phyloP scores from a whole-genome alignment of 2,113 vertebrate genomes.

The Nyctereutes procyonoides region DNA sequence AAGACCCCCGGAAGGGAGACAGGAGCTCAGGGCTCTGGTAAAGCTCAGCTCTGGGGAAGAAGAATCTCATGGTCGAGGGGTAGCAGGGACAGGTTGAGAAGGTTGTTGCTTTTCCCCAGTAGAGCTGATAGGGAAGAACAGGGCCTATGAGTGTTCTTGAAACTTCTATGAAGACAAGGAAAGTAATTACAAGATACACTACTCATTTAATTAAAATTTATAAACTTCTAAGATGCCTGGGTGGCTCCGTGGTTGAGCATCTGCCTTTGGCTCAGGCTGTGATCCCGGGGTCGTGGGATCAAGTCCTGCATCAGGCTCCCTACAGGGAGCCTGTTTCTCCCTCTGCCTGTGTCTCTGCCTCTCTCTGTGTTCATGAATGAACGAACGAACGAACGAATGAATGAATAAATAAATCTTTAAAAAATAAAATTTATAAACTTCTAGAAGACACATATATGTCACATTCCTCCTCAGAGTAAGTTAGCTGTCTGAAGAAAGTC shows the following conservation, averaged over 20 bases:
- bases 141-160: neutral
- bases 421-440: neutral
- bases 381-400: too few species aligned
- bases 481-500: neutral
- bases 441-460: neutral
- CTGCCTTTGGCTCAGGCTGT: too few species aligned
- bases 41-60: neutral
- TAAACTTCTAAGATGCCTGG: neutral
- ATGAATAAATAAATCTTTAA: too few species aligned
- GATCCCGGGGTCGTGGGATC: too few species aligned
- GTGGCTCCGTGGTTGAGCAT: too few species aligned
- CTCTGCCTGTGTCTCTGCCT: too few species aligned
- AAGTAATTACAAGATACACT: neutral
- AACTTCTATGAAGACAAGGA: neutral
- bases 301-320: too few species aligned
- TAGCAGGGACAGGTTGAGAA: neutral
- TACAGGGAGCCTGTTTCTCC: too few species aligned
- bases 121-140: neutral
- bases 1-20: neutral
- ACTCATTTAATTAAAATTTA: neutral
- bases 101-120: accelerated
- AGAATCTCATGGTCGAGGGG: neutral
- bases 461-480: neutral
- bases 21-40: neutral
- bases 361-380: too few species aligned